A percentile compares a stretch with the other conserved stretches of the same genome.
These are phyloP conservation scores for Balearica regulorum DNA, from an alignment of 2,797 vertebrate species.

Conservation along the genomic window DNA sequence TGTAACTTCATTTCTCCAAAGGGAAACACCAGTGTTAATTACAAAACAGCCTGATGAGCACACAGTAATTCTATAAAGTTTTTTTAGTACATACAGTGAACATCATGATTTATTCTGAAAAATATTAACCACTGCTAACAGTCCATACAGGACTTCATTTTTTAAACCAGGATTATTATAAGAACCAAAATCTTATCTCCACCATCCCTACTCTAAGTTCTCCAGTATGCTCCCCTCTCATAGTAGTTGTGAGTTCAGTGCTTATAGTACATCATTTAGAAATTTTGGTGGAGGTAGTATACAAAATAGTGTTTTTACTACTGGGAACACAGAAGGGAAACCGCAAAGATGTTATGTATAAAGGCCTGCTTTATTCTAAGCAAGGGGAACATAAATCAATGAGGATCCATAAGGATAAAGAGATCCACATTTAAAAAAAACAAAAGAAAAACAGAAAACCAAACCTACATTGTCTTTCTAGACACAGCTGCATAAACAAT, in stretches of 20 bases:
- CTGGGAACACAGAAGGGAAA: background rate
- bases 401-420: background rate
- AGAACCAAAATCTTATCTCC: background rate
- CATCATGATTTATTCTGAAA: background rate
- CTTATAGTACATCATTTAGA: background rate
- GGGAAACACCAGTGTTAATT: background rate
- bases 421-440: background rate
- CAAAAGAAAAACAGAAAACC: background rate
- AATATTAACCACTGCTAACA: background rate
- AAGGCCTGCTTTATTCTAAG: background rate
- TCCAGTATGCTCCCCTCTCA: background rate
- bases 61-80: background rate
- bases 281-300: background rate
- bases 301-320: background rate
- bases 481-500: background rate
- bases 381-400: background rate
- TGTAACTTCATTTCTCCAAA: background rate
- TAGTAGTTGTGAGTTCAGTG: background rate
- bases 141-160: background rate
- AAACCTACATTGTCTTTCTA: background rate
- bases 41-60: background rate
- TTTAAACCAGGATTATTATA: background rate
- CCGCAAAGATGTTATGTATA: background rate
- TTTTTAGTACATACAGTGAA: background rate
- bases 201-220: background rate